Evolutionary conservation across 2,797 vertebrate genomes (phyloP).

Genomic region (Molossus alvarezi): DNA sequence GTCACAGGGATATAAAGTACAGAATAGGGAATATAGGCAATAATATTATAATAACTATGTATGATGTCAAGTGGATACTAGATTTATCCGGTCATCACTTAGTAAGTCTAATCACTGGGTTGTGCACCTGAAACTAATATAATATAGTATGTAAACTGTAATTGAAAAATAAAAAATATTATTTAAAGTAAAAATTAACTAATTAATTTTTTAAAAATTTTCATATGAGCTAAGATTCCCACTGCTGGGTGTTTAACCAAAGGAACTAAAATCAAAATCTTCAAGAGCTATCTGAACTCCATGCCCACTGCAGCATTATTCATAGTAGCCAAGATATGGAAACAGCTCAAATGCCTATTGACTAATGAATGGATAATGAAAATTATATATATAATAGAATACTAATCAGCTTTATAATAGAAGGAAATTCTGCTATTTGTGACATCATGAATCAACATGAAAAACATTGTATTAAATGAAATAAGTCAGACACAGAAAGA

Average conservation of each 20-base stretch:
- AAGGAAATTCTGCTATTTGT: not conserved
- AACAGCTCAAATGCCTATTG: not conserved
- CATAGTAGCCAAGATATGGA: not conserved
- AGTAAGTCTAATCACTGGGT: not conserved
- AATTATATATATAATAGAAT: not conserved
- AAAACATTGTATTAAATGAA: not conserved
- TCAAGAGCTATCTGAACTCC: not conserved
- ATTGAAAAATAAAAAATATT: not conserved
- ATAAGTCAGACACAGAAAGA: not conserved
- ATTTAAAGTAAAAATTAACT: not conserved
- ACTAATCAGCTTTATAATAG: not conserved
- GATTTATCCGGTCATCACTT: not conserved
- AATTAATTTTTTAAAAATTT: not conserved
- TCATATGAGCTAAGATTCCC: not conserved
- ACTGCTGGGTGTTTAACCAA: not conserved
- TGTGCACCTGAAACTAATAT: not conserved
- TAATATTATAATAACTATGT: not conserved
- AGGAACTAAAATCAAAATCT: not conserved
- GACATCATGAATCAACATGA: not conserved
- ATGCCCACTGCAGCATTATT: not conserved
- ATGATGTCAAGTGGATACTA: not conserved
- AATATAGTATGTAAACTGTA: not conserved
- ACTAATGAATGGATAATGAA: not conserved
- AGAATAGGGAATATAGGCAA: not conserved
- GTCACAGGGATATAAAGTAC: not conserved